Conservation (phyloP, 2,113 vertebrate genomes). For the Oryzias javanicus region DNA sequence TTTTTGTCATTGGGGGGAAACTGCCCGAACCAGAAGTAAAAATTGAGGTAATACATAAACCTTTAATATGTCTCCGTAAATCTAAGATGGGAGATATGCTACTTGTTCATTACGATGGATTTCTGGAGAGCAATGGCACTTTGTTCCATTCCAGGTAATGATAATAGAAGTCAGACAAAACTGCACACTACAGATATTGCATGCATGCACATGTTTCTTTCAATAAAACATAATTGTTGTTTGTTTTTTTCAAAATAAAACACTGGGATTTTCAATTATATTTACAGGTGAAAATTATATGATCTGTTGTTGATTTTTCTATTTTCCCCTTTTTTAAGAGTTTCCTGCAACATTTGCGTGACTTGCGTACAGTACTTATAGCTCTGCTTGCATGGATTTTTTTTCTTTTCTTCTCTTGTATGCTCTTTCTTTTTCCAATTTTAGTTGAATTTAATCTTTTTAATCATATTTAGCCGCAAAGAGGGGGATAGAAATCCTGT, state of each 20-base stretch:
- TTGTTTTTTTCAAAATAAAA: neutral
- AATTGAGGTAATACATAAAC: slow-evolving; percentile 88
- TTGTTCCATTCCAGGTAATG: slow-evolving; percentile 93
- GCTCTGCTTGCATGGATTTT: neutral
- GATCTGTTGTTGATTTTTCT: too few relatives aligned
- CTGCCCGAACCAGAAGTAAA: slow-evolving; percentile 92
- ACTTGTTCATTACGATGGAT: slow-evolving; percentile 91
- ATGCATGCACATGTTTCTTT: neutral
- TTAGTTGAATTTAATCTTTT: slow-evolving; percentile 19
- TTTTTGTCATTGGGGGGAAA: slow-evolving; percentile 75
- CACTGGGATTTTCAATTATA: too few relatives aligned
- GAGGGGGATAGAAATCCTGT: slow-evolving; percentile 88
- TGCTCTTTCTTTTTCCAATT: neutral
- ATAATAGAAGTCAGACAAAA: neutral
- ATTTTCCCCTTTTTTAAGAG: too few relatives aligned
- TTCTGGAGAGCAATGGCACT: slow-evolving; percentile 87
- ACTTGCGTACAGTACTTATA: too few relatives aligned
- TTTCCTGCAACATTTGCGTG: too few relatives aligned
- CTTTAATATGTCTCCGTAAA: slow-evolving; percentile 86
- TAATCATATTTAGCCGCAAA: slow-evolving; percentile 77
- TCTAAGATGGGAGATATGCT: slow-evolving; percentile 91
- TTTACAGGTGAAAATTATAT: too few relatives aligned
- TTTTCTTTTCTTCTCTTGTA: neutral
- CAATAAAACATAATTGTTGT: too few relatives aligned
- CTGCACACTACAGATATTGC: neutral